A percentile compares a stretch with the other conserved stretches of the same genome.
Evolutionary conservation across 2,113 vertebrate species (phyloP).

Genomic region (Sitta europaea): DNA sequence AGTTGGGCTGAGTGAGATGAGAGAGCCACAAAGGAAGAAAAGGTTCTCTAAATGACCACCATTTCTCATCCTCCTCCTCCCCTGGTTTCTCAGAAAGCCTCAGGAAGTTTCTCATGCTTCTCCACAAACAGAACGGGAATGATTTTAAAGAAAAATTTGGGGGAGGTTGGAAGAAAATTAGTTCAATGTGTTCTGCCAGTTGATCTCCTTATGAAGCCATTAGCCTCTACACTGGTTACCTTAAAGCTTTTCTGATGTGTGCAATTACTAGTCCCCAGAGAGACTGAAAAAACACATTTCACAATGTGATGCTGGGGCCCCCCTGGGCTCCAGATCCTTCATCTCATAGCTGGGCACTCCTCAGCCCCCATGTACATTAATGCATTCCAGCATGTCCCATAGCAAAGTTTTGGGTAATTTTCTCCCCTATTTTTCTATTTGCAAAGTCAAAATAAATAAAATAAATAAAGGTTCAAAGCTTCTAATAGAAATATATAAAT

Average conservation of each 20-base stretch:
- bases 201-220: conserved; percentile 7
- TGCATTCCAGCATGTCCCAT: not conserved
- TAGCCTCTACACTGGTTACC: not conserved
- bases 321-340: not conserved
- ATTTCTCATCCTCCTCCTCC: not conserved
- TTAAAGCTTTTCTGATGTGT: not conserved
- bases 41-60: not conserved
- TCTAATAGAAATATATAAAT: not conserved
- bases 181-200: conserved; percentile 37
- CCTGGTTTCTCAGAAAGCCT: not conserved
- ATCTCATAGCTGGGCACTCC: not conserved
- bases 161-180: conserved; percentile 16
- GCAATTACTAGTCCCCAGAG: not conserved
- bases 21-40: not conserved
- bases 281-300: not conserved
- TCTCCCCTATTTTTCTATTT: not conserved
- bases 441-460: not conserved
- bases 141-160: not conserved
- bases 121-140: not conserved
- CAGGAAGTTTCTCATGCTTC: not conserved
- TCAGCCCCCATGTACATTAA: not conserved
- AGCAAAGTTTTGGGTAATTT: not conserved
- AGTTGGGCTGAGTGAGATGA: not conserved
- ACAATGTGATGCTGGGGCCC: not conserved
- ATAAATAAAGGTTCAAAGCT: not conserved